A percentile compares a stretch with the other conserved stretches of the same genome.
Evolutionary conservation across 1,140 invertebrate species (phyloP).

Genomic region (Aphelenchoides besseyi): DNA sequence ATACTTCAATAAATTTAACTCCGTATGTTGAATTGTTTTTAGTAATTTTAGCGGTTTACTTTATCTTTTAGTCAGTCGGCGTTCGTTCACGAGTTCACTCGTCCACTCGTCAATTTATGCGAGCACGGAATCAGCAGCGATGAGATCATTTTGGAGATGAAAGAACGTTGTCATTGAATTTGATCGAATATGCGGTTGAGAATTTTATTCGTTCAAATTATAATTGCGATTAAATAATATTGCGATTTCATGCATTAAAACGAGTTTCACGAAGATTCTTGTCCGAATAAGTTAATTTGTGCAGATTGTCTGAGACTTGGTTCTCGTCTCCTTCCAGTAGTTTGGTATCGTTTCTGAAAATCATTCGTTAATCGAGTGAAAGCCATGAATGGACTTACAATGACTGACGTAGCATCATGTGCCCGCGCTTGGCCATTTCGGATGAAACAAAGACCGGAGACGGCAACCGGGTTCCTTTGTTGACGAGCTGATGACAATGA

Average conservation of each 20-base stretch:
- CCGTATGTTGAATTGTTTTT: no score
- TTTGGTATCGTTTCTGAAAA: neutral
- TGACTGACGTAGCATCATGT: neutral
- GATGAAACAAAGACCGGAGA: neutral
- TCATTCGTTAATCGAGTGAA: neutral
- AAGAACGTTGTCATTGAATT: no score
- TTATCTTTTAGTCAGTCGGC: no score
- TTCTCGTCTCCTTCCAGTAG: neutral
- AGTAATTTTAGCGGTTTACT: no score
- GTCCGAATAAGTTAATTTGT: neutral
- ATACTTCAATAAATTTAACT: no score
- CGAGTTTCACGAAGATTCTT: neutral
- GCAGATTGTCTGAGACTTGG: neutral
- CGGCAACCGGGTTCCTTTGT: neutral
- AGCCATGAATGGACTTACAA: neutral
- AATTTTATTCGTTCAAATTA: no score
- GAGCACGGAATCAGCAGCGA: no score
- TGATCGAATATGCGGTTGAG: no score
- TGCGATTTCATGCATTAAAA: neutral
- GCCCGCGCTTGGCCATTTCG: neutral
- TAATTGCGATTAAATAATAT: no score
- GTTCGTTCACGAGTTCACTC: no score
- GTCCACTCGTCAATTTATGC: no score
- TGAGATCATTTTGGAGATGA: no score
- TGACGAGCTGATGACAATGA: neutral